Evolutionary conservation across 2,888 invertebrate genomes (phyloP).

Genomic region (Eutolmus rufibarbis): DNA sequence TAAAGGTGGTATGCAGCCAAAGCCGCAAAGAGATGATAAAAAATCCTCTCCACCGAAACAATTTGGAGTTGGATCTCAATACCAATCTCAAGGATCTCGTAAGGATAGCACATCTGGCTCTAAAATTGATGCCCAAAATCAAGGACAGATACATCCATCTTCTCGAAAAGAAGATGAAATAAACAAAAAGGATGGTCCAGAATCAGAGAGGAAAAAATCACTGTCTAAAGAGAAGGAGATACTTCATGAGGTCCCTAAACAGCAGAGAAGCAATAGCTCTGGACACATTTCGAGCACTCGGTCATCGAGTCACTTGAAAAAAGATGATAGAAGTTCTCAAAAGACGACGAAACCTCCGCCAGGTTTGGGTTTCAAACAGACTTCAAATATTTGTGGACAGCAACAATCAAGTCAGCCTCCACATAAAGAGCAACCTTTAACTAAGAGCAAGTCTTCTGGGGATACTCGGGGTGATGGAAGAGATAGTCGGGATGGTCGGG

Average conservation of each 20-base stretch:
- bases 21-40: conserved; percentile 49
- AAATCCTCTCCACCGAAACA: conserved; percentile 53
- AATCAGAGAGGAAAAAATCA: conserved; percentile 51
- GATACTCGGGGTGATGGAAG: conserved; percentile 49
- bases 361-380: conserved; percentile 51
- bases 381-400: conserved; percentile 52
- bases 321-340: conserved; percentile 51
- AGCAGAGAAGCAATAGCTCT: conserved; percentile 51
- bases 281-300: conserved; percentile 48
- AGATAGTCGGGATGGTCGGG: not conserved
- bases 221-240: conserved; percentile 57
- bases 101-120: conserved; percentile 31
- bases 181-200: conserved; percentile 82
- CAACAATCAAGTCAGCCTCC: conserved; percentile 62
- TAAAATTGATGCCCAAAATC: conserved; percentile 46
- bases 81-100: conserved; percentile 42
- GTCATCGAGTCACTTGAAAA: conserved; percentile 50
- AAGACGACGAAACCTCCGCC: conserved; percentile 52
- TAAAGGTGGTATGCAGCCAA: conserved; percentile 49
- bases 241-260: not conserved
- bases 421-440: conserved; percentile 64
- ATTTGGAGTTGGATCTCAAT: conserved; percentile 49
- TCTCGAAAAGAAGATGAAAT: conserved; percentile 66
- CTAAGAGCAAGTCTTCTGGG: conserved; percentile 49
- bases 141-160: conserved; percentile 7